phyloP scores from a whole-genome alignment of 1,140 invertebrate genomes.

The Scaptomyza montana region DNA sequence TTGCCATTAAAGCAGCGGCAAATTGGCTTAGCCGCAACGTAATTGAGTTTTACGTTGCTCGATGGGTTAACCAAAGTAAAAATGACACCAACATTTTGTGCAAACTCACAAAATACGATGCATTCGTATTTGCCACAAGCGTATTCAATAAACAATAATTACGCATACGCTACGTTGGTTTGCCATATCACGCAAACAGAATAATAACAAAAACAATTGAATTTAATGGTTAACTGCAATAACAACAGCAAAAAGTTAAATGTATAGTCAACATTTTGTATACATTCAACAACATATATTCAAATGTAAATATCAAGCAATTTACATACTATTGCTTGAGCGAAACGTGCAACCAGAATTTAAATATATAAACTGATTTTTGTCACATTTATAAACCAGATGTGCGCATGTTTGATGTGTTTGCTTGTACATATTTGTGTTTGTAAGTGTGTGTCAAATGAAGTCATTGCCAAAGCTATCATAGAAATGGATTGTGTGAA shows the following conservation, averaged over 20 bases:
- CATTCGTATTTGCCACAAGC: neutral
- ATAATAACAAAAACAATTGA: conserved; percentile 5
- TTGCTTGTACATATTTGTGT: neutral
- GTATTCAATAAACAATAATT: conserved; percentile 42
- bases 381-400: conserved; percentile 31
- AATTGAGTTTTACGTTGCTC: conserved; percentile 66
- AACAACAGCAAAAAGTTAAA: conserved; percentile 19
- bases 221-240: conserved; percentile 36
- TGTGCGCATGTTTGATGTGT: conserved; percentile 21
- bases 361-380: conserved; percentile 59
- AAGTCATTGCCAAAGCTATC: conserved; percentile 63
- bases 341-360: conserved; percentile 13
- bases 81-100: neutral
- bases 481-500: conserved; percentile 30
- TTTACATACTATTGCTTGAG: conserved; percentile 43
- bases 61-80: conserved; percentile 15
- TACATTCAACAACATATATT: conserved; percentile 11
- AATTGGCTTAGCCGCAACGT: conserved; percentile 40
- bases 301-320: conserved; percentile 49
- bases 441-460: conserved; percentile 40
- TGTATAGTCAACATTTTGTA: conserved; percentile 17
- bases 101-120: neutral
- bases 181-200: neutral
- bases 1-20: conserved; percentile 33
- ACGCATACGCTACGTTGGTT: conserved; percentile 15